These are phyloP conservation scores for Chloroclystis v-ata DNA, from an alignment of 2,888 invertebrate genomes.

Conservation along the genomic window DNA sequence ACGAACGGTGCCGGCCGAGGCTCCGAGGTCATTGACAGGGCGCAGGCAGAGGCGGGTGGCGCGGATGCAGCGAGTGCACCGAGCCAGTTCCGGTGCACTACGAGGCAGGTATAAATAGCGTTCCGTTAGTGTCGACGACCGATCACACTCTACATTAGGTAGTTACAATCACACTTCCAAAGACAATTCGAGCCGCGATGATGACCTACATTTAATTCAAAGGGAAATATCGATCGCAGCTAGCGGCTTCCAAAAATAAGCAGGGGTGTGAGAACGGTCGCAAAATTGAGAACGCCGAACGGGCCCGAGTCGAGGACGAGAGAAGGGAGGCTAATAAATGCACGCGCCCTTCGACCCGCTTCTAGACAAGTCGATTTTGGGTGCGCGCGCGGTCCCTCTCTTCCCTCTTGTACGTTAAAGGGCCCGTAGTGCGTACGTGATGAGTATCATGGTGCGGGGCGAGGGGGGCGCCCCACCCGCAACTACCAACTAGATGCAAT, in stretches of 20 bases:
- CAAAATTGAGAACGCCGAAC: constrained; percentile 33
- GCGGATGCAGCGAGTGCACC: constrained; percentile 75
- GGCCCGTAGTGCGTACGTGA: constrained; percentile 62
- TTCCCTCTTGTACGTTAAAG: constrained; percentile 51
- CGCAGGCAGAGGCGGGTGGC: constrained; percentile 56
- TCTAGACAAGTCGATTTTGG: constrained; percentile 45
- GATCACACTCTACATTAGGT: constrained; percentile 52
- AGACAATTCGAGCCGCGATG: constrained; percentile 37
- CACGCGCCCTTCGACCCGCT: constrained; percentile 68
- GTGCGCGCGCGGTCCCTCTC: constrained; percentile 64
- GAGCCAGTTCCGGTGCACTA: constrained; percentile 75
- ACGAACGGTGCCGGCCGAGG: constrained; percentile 34
- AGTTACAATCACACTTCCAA: constrained; percentile 43
- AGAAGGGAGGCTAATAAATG: constrained; percentile 62
- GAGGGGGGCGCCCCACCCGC: constrained; percentile 54
- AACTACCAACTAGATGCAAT: constrained; percentile 57
- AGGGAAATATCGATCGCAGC: constrained; percentile 39
- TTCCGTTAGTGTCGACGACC: constrained; percentile 78
- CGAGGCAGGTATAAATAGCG: constrained; percentile 76
- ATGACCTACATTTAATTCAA: constrained; percentile 57
- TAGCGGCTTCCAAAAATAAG: constrained; percentile 25
- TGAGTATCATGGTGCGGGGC: constrained; percentile 45
- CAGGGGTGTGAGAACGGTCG: constrained; percentile 41
- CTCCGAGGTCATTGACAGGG: constrained; percentile 72
- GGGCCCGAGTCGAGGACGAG: constrained; percentile 35